Base-by-base conservation (phyloP, 2,888 invertebrate species). In the Malacosoma neustria region DNA sequence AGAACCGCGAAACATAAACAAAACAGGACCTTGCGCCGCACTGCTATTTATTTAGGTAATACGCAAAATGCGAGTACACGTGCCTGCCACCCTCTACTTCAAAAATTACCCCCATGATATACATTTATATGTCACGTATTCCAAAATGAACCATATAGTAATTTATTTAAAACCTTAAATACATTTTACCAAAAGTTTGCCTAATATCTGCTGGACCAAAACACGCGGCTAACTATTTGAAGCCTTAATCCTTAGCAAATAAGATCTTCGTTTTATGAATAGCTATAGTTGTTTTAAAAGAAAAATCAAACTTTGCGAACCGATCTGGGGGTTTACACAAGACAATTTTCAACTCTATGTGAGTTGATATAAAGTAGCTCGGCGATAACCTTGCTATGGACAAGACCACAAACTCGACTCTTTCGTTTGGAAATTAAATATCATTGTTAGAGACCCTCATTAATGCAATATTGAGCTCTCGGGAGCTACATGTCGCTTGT, bases 31-130 rank as follows among this genome's bases (percentile, higher is more conserved):
- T 60, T 63, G 59, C 57, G 45, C 48, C 57, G 45, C 48, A 57
- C 57, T 54, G 58, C 60, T 79, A 81, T 82, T 84, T 84, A 81
- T 84, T 82, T 80, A 70, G 79, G 74, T 75, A 76, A 77, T 77
- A 76, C 77, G 68, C 79, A 74, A 77, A 77, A 79, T 77, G 75
- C 73, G 67, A 54, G 62, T 63, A 72, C 82, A 84, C 82, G 82
- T 76, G 81, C 72, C 72, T 48, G 53, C 50, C 61, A 57, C 62
- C 62, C 62, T 54, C 55, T 44, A 54, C 46, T 43, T 43, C 41
- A 36, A 44, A 58, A 54, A 49, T 57, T 45, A 45, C 49, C 46
- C 43, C 43, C 9, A 4, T 22, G 22, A 22, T 22, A 22, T 7
- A 22, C 22, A 22, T 4, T 22, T 2, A 22, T 22, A 22, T 7